Base-by-base conservation (phyloP, 2,113 vertebrate genomes). In the Burhinus bistriatus region DNA sequence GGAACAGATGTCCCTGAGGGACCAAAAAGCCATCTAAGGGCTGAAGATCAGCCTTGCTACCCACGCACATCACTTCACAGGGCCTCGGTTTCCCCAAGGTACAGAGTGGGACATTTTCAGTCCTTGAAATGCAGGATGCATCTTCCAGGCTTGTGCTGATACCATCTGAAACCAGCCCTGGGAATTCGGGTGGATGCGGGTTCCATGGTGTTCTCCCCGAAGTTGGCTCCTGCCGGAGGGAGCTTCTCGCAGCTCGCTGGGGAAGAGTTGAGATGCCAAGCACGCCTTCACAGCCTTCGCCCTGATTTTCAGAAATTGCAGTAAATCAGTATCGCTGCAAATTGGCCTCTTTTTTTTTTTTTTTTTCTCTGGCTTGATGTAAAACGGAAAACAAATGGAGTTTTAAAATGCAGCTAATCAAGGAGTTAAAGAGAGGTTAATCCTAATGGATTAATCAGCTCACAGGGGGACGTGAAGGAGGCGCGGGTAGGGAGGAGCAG, bases 371-470 rank as follows among this genome's bases (percentile, higher is more conserved):
- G 66, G 55, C 97, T 98, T 98, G 98, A 98, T 98, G 98, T 92
- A 72, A 95, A 92, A 87, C 90, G 94, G 94, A 97, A 98, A 98
- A 98, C 97, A 98, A 98, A 97, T 77, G 96, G 93, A 94, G 92
- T 97, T 97, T 97, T 97, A 97, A 98, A 98, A 97, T 98, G 97
- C 96, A 97, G 95, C 97, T 98, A 98, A 98, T 98, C 98, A 98
- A 96, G 96, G 95, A 97, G 98, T 97, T 98, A 98, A 97, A 97
- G 95, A 93, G 97, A 98, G 97, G 98, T 97, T 98, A 98, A 98
- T 96, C 97, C 94, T 97, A 95, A 93, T 94, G 96, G 96, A 98
- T 98, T 97, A 97, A 98, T 98, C 98, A 98, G 9, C 95, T 97
- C 7, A 9, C 78, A 95, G 87, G 62, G 80, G 52, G 80, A 34